Base-by-base conservation (phyloP, 2,113 vertebrate genomes). In the Gymnarchus niloticus region DNA sequence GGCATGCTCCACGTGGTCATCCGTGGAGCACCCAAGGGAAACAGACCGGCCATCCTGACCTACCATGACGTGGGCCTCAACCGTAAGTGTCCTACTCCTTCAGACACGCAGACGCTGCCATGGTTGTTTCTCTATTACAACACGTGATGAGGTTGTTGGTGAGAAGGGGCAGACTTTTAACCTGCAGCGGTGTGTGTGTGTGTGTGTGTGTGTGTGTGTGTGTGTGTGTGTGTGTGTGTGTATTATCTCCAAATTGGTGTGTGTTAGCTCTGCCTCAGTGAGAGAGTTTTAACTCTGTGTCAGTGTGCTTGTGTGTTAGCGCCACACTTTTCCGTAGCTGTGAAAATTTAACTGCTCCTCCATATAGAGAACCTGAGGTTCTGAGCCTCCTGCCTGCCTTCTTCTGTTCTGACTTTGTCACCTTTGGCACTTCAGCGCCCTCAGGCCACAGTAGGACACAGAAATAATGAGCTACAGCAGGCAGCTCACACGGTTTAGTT, bases 21-120 rank as follows among this genome's bases (percentile, higher is more conserved):
- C 91, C 95, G 97, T 0, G 97, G 98, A 28, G 97, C 97, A 0
- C 96, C 97, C 1, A 99, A 97, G 88, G 97, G 98, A 52, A 99
- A 97, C 91, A 96, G 96, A 88, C 98, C 98, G 0, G 97, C 97
- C 46, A 97, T 99, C 91, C 94, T 99, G 90, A 99, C 98, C 48
- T 99, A 99, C 93, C 98, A 99, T 0, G 98, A 99, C 0, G 97
- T 99, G 88, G 98, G 98, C 54, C 96, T 99, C 89, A 99, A 99
- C 91, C 96, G 98, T 99, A 93, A 98, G 98, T 56, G 65, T 7
- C 23, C 37, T 56, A 33, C 46, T 54, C n/a, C 52, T 17, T 33
- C 17, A 33, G 46, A 2, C 78, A 1, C 23, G 4, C 46, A 3
- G 3, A 28, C 0, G 23, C 2, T 41, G 61, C 52, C 5, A 44